Conservation (phyloP, 2,888 invertebrate genomes). For the Drosophila putrida region DNA sequence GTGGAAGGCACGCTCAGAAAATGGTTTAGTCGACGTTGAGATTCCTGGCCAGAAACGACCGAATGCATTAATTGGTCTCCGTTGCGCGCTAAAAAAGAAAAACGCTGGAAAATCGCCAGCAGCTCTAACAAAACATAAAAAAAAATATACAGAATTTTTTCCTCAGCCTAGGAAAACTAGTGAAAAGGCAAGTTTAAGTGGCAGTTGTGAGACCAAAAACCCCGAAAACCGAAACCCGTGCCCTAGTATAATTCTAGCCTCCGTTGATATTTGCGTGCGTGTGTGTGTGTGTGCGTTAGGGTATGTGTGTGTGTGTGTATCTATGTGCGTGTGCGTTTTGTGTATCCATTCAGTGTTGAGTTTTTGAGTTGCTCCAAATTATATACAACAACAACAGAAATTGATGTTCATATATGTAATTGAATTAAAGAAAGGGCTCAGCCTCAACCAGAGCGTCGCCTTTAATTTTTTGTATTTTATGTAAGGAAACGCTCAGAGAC, state of each 20-base stretch:
- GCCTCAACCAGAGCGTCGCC: conserved; percentile 38
- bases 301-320: conserved; percentile 28
- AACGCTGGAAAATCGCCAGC: conserved; percentile 71
- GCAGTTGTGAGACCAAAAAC: conserved; percentile 50
- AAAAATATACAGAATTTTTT: conserved; percentile 51
- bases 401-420: conserved; percentile 60
- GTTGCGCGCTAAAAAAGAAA: conserved; percentile 50
- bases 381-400: conserved; percentile 39
- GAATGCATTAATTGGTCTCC: conserved; percentile 27
- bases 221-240: conserved; percentile 28
- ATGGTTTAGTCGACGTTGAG: conserved; percentile 57
- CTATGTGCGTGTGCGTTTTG: conserved; percentile 63
- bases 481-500: conserved; percentile 43
- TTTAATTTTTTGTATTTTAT: conserved; percentile 34
- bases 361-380: conserved; percentile 62
- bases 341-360: conserved; percentile 64
- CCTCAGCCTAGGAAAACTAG: conserved; percentile 63
- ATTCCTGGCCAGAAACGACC: conserved; percentile 69
- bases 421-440: conserved; percentile 65
- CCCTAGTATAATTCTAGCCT: conserved; percentile 15
- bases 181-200: conserved; percentile 73
- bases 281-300: conserved; percentile 12
- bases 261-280: conserved; percentile 11
- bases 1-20: conserved; percentile 51
- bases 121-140: conserved; percentile 36